Conservation (phyloP, 2,113 vertebrate genomes). For the Aegithalos caudatus region DNA sequence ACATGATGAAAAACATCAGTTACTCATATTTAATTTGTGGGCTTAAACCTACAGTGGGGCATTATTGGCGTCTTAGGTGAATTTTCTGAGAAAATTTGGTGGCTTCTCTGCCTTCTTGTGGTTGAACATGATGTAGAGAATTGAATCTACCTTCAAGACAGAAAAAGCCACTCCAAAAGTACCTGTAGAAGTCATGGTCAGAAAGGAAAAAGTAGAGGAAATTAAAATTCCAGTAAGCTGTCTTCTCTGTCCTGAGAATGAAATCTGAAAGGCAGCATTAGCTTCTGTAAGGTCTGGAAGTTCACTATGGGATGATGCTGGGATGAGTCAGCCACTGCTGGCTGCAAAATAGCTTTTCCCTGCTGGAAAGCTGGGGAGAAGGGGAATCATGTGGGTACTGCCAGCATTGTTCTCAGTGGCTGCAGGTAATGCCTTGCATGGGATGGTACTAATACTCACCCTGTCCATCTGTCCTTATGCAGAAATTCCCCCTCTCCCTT, state of each 20-base stretch:
- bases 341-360: not conserved
- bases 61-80: not conserved
- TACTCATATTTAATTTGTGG: not conserved
- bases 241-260: not conserved
- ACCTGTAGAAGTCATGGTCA: not conserved
- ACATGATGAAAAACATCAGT: not conserved
- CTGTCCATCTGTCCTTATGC: not conserved
- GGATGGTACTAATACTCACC: not conserved
- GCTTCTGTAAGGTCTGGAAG: not conserved
- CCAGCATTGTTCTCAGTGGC: not conserved
- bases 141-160: not conserved
- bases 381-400: not conserved
- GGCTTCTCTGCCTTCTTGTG: not conserved
- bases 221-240: not conserved
- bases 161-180: not conserved
- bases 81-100: not conserved
- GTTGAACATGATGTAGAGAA: not conserved
- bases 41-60: not conserved
- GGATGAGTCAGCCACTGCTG: not conserved
- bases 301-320: not conserved
- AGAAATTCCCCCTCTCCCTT: not conserved
- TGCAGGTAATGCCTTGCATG: not conserved
- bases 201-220: not conserved
- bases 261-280: not conserved
- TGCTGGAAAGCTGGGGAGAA: not conserved